Conservation (phyloP, 30 jellyfish, hydroid and myxozoan species). For the Aurelia sp. region DNA sequence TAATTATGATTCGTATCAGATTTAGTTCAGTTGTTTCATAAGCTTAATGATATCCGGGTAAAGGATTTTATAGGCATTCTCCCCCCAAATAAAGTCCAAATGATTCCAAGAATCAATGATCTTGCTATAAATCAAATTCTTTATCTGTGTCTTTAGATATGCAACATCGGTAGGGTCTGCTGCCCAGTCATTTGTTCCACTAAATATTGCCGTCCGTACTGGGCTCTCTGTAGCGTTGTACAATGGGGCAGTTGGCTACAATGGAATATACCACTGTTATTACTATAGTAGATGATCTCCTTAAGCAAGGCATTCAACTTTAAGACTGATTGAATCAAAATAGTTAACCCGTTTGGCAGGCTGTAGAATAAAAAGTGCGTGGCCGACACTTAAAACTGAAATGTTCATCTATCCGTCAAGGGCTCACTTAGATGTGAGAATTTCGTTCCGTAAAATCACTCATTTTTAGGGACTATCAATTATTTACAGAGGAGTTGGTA, state of each 20-base stretch:
- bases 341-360: too few relatives aligned
- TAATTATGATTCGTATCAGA: too few relatives aligned
- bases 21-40: constrained; percentile 15
- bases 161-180: constrained; percentile 94
- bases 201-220: constrained; percentile 81
- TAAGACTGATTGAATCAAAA: too few relatives aligned
- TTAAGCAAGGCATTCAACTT: too few relatives aligned
- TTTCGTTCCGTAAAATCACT: too few relatives aligned
- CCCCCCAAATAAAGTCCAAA: constrained; percentile 96
- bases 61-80: constrained; percentile 55
- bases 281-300: too few relatives aligned
- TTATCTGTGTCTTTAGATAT: constrained; percentile 38
- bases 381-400: too few relatives aligned
- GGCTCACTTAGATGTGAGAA: too few relatives aligned
- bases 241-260: constrained; percentile 75
- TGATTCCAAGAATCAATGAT: constrained; percentile 80
- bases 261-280: not conserved
- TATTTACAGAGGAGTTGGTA: too few relatives aligned
- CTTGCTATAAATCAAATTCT: constrained; percentile 44
- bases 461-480: too few relatives aligned
- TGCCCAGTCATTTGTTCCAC: constrained; percentile 87
- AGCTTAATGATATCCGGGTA: constrained; percentile 72
- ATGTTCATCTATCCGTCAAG: too few relatives aligned
- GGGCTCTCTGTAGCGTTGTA: constrained; percentile 55
- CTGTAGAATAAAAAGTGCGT: too few relatives aligned